Evolutionary conservation across 2,113 vertebrate species (phyloP).

Genomic region (Alectura lathami): DNA sequence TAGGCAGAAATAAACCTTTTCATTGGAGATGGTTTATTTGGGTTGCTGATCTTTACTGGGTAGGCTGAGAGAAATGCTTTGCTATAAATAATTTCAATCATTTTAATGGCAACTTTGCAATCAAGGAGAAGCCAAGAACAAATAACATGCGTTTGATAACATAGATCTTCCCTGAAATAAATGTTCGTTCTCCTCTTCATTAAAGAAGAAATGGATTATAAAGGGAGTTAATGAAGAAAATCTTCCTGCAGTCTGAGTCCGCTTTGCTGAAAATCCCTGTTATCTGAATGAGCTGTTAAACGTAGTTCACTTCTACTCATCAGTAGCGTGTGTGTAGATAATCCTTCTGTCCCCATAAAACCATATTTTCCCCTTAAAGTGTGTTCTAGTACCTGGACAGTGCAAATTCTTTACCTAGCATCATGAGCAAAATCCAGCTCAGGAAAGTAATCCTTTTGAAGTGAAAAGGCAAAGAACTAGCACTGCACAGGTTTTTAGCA

Average conservation of each 20-base stretch:
- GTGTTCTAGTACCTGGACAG: background rate
- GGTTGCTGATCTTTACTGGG: background rate
- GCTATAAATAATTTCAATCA: slow-evolving; percentile 7
- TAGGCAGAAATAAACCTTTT: background rate
- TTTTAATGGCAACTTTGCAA: background rate
- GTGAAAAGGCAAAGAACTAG: background rate
- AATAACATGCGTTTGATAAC: background rate
- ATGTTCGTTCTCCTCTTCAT: background rate
- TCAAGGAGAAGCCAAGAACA: background rate
- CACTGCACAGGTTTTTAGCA: background rate
- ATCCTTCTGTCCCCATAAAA: background rate
- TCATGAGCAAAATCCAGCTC: background rate
- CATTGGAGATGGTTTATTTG: background rate
- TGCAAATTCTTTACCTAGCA: background rate
- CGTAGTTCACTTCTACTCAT: background rate
- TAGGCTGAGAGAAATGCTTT: background rate
- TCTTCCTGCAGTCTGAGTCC: background rate
- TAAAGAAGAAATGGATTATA: slow-evolving; percentile 5
- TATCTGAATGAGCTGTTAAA: background rate
- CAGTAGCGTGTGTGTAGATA: background rate
- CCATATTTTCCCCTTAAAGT: background rate
- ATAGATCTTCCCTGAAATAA: background rate
- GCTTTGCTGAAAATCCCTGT: background rate
- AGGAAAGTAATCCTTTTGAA: background rate
- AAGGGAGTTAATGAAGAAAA: slow-evolving; percentile 23